Evolutionary conservation across 2,888 invertebrate genomes (phyloP).

Genomic region (Muschampia staudingeri): DNA sequence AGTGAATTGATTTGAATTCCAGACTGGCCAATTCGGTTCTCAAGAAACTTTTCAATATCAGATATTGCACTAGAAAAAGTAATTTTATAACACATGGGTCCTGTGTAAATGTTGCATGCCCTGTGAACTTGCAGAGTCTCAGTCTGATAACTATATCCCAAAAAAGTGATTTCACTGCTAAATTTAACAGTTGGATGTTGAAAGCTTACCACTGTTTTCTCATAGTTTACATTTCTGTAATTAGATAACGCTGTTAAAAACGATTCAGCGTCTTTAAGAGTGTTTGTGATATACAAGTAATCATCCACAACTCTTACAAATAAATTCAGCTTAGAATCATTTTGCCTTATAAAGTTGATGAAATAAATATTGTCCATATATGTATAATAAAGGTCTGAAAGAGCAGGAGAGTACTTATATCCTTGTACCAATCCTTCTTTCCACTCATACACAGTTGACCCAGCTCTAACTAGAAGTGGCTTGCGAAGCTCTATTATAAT

Average conservation of each 20-base stretch:
- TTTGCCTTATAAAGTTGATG: conserved; percentile 71
- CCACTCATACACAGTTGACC: conserved; percentile 88
- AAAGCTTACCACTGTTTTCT: conserved; percentile 86
- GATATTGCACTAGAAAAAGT: conserved; percentile 79
- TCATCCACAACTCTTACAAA: conserved; percentile 88
- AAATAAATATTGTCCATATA: conserved; percentile 83
- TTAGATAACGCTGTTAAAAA: conserved; percentile 82
- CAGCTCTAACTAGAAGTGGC: conserved; percentile 84
- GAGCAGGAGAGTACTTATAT: conserved; percentile 88
- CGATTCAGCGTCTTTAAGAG: conserved; percentile 78
- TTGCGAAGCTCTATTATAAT: conserved; percentile 80
- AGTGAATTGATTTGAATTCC: conserved; percentile 86
- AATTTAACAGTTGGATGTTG: conserved; percentile 74
- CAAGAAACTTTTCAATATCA: conserved; percentile 81
- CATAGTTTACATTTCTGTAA: conserved; percentile 85
- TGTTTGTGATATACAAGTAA: conserved; percentile 86
- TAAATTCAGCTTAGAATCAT: conserved; percentile 74
- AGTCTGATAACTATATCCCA: conserved; percentile 85
- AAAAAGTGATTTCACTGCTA: conserved; percentile 80
- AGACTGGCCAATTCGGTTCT: conserved; percentile 85
- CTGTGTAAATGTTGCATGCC: conserved; percentile 81
- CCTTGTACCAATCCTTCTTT: conserved; percentile 87
- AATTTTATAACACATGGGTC: conserved; percentile 88
- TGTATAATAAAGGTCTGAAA: conserved; percentile 87
- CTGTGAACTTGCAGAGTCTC: conserved; percentile 81